A percentile compares a stretch with the other conserved stretches of the same genome.
Evolutionary conservation across 2,113 vertebrate genomes (phyloP).

Genomic region (Calyptomena viridis): DNA sequence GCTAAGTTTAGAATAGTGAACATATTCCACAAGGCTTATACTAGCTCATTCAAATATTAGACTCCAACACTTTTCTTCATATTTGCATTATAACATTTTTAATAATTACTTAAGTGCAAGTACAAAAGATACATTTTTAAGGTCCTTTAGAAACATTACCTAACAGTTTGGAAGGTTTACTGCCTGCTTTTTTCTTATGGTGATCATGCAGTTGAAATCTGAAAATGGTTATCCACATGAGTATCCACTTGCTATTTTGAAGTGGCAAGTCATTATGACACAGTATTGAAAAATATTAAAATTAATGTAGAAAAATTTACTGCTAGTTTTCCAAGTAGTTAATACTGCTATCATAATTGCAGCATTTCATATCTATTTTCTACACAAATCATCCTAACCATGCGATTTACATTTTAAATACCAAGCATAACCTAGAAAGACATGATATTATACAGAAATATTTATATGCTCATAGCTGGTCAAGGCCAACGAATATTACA

Average conservation of each 20-base stretch:
- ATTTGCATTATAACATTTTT: background rate
- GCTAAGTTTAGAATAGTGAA: conserved; percentile 1
- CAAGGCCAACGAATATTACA: background rate
- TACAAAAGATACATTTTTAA: background rate
- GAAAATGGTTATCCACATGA: background rate
- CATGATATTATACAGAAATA: background rate
- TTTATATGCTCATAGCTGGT: background rate
- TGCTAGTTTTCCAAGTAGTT: background rate
- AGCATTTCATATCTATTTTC: background rate
- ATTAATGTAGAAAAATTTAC: background rate
- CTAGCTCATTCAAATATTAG: background rate
- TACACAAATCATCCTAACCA: background rate
- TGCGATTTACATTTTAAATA: background rate
- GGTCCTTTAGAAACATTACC: background rate
- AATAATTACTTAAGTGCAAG: background rate
- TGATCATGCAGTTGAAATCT: background rate
- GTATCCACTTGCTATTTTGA: background rate
- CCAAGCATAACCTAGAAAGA: background rate
- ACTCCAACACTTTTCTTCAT: background rate
- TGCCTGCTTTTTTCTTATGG: background rate
- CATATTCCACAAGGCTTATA: background rate
- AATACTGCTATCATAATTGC: background rate
- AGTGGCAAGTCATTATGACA: background rate
- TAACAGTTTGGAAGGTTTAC: background rate
- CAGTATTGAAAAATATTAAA: background rate